Percentiles rank a stretch among this genome's conserved stretches.
These are phyloP conservation scores for Candidula unifasciata DNA, from an alignment of 2,888 invertebrate genomes.

Conservation along the genomic window DNA sequence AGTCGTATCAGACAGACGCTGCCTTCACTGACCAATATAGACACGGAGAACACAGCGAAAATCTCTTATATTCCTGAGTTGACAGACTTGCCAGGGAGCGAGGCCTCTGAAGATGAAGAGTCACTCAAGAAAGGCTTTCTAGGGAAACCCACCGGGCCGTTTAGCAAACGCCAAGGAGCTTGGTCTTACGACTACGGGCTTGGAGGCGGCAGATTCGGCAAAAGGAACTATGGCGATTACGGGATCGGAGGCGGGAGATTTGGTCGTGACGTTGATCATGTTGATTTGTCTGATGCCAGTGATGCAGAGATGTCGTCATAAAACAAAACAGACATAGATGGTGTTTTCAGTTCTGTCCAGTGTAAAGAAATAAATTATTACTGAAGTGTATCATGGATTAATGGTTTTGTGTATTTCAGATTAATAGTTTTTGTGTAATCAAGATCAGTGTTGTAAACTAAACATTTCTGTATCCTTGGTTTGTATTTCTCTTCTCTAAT, in stretches of 20 bases:
- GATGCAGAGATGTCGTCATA: conserved; percentile 42
- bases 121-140: conserved; percentile 13
- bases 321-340: too few species aligned
- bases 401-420: too few species aligned
- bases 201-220: conserved; percentile 76
- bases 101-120: conserved; percentile 3
- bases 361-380: too few species aligned
- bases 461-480: too few species aligned
- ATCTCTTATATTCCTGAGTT: not conserved
- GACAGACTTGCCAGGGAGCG: not conserved
- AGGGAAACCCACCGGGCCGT: conserved; percentile 48
- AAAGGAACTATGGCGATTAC: conserved; percentile 68
- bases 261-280: conserved; percentile 72
- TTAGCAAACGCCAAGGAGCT: conserved; percentile 70
- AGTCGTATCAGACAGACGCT: conserved; percentile 11
- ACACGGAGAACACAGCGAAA: not conserved
- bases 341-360: too few species aligned
- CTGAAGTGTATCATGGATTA: too few species aligned
- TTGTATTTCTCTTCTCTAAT: too few species aligned
- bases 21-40: not conserved
- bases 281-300: conserved; percentile 58
- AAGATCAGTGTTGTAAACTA: too few species aligned
- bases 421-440: too few species aligned
- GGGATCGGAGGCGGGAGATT: conserved; percentile 73
- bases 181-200: conserved; percentile 76